A percentile compares a stretch with the other conserved stretches of the same genome.
Conservation (phyloP, 2,113 vertebrate genomes). For the Natator depressus region DNA sequence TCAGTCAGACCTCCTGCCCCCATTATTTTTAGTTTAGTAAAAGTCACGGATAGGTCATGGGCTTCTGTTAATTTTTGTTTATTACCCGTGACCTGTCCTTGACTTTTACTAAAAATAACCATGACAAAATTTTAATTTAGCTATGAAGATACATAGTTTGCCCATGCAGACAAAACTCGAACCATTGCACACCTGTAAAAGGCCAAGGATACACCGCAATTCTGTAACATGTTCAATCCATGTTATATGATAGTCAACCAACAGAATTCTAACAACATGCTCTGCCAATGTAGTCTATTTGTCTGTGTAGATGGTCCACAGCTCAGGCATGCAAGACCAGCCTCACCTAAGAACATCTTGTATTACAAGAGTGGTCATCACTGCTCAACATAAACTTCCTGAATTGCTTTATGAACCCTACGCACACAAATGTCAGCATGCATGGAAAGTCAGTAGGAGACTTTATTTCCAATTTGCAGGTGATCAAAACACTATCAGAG, state of each 20-base stretch:
- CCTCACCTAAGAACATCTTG: neutral
- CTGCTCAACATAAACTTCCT: neutral
- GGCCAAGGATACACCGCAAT: fast-evolving
- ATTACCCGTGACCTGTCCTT: no score
- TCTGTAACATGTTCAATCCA: neutral
- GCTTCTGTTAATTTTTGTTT: no score
- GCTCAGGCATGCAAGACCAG: neutral
- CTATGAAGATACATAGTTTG: neutral
- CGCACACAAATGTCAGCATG: fast-evolving
- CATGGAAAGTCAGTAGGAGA: neutral
- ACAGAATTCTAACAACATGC: neutral
- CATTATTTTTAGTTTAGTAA: no score
- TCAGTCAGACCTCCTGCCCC: no score
- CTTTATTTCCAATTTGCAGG: neutral
- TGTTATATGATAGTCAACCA: no score
- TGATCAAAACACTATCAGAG: neutral
- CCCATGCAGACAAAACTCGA: fast-evolving
- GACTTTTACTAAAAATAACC: no score
- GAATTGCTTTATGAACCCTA: neutral
- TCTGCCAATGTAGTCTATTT: neutral
- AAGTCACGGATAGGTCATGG: no score
- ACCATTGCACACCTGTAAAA: fast-evolving
- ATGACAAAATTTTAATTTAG: no score
- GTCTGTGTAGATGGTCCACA: neutral
- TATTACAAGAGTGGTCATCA: neutral